A percentile compares a stretch with the other conserved stretches of the same genome.
These are phyloP conservation scores for Drosophila mayri DNA, from an alignment of 1,140 invertebrate species.

Conservation along the genomic window DNA sequence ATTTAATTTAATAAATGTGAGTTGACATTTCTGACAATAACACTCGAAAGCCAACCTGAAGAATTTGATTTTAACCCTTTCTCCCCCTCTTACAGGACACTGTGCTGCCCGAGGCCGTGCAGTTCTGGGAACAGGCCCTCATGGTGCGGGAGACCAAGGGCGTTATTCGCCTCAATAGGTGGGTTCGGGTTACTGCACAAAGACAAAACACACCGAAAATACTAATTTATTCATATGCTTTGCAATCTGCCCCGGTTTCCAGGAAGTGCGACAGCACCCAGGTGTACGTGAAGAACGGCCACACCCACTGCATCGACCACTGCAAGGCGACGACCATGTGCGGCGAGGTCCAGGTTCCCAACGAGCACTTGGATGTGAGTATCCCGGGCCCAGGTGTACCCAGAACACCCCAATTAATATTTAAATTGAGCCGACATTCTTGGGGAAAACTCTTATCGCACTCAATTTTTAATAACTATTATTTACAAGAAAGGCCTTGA, in stretches of 20 bases:
- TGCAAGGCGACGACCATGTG: slow-evolving; percentile 96
- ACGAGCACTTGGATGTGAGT: slow-evolving; percentile 96
- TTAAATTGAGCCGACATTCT: slow-evolving; percentile 2
- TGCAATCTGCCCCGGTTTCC: slow-evolving; percentile 62
- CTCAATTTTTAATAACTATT: neutral
- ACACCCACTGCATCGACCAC: slow-evolving; percentile 94
- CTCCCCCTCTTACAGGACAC: slow-evolving; percentile 89
- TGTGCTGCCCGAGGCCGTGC: slow-evolving; percentile 95
- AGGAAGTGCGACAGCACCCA: slow-evolving; percentile 93
- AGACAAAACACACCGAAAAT: neutral
- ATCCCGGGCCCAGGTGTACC: neutral
- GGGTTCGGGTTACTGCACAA: slow-evolving; percentile 67
- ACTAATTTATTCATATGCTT: slow-evolving; percentile 21
- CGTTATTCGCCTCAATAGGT: slow-evolving; percentile 95
- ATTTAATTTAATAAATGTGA: slow-evolving; percentile 94
- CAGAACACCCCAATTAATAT: slow-evolving; percentile 3
- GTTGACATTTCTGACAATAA: slow-evolving; percentile 79
- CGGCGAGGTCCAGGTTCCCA: slow-evolving; percentile 96
- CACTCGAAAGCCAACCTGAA: too few species aligned
- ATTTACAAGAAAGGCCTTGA: slow-evolving; percentile 17
- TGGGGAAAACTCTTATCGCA: neutral
- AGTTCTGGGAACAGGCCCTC: slow-evolving; percentile 96
- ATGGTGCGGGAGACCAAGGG: slow-evolving; percentile 93
- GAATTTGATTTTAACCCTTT: slow-evolving; percentile 10
- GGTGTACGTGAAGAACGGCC: slow-evolving; percentile 92